phyloP scores from a whole-genome alignment of 2,113 vertebrate species.

The Propithecus coquereli region DNA sequence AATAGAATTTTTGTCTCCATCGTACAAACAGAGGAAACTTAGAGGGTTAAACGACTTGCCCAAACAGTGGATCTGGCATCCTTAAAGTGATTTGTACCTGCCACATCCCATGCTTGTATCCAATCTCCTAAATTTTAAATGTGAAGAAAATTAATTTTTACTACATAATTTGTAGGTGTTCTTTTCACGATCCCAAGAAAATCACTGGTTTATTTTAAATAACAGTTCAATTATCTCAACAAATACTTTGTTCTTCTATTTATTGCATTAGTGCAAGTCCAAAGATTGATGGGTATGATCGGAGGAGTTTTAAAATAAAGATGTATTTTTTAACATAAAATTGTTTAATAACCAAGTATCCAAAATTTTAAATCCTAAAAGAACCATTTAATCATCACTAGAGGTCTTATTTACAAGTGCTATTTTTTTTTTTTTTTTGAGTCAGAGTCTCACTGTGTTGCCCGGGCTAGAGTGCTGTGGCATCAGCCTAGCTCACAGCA shows the following conservation, averaged over 20 bases:
- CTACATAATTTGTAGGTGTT: neutral
- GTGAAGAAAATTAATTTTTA: neutral
- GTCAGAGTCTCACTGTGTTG: no score
- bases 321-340: neutral
- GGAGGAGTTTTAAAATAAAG: neutral
- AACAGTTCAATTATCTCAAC: neutral
- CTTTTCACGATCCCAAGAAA: neutral
- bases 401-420: neutral
- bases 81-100: neutral
- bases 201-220: neutral
- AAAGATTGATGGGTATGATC: neutral
- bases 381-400: neutral
- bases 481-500: no score
- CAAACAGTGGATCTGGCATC: neutral
- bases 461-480: no score
- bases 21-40: neutral
- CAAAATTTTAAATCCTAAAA: neutral
- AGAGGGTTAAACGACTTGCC: neutral
- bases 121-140: neutral
- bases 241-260: neutral
- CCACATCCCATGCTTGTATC: neutral
- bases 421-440: neutral
- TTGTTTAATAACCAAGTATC: neutral
- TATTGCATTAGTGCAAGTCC: neutral
- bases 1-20: neutral